Percentiles rank a stretch among this genome's conserved stretches.
Evolutionary conservation across 1,140 invertebrate genomes (phyloP).

Genomic region (Epicauta chinensis): DNA sequence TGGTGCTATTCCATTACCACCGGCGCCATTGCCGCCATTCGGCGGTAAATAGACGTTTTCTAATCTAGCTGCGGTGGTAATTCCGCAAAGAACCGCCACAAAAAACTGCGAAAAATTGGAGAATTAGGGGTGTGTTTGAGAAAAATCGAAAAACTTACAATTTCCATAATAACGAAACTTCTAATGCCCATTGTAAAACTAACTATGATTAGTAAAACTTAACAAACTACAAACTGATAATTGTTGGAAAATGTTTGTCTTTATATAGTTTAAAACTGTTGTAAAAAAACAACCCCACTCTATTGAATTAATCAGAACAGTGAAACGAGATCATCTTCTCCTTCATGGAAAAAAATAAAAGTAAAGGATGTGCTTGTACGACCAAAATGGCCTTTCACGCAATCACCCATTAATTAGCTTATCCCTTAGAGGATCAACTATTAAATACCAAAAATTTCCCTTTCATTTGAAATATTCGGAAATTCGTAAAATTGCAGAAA

Average conservation of each 20-base stretch:
- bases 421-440: no score
- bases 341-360: constrained; percentile 26
- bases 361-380: constrained; percentile 13
- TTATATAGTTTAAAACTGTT: constrained; percentile 25
- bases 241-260: constrained; percentile 18
- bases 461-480: no score
- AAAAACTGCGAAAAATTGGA: no score
- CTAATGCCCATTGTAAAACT: no score
- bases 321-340: constrained; percentile 25
- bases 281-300: constrained; percentile 25
- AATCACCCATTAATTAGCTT: no score
- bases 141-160: no score
- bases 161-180: no score
- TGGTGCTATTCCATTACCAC: constrained; percentile 40
- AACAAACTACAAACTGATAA: neutral
- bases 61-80: constrained; percentile 42
- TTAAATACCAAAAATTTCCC: no score
- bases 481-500: no score
- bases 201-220: no score
- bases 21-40: constrained; percentile 47
- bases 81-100: neutral
- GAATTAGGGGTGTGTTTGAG: no score
- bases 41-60: constrained; percentile 59
- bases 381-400: constrained; percentile 19
- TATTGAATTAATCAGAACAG: constrained; percentile 26